Base-by-base conservation (phyloP, 2,113 vertebrate species). In the Chroicocephalus ridibundus region DNA sequence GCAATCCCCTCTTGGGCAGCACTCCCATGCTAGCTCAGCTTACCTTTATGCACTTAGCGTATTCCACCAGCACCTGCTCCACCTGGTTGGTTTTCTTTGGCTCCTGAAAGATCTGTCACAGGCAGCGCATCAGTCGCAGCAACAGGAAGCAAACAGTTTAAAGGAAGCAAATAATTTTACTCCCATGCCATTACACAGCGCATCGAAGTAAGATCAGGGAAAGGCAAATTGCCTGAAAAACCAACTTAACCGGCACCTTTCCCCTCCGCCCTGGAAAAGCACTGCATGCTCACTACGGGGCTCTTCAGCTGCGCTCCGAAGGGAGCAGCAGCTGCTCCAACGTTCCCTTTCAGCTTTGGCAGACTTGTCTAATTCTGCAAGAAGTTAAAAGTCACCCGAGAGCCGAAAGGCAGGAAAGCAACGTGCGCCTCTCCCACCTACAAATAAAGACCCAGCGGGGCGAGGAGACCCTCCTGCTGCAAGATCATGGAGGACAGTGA, bases 11-110 rank as follows among this genome's bases (percentile, higher is more conserved):
- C 58, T 66, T 65, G 4, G 82, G 74, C 84, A 91, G 65, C 7
- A 4, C 60, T 44, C 46, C 55, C 32, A 1, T 4, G 10, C 0
- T 61, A 44, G 57, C 42, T 29, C 42, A 31, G 46, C 98, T 97
- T 91, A 99, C 99, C 99, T 98, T 98, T 92, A 99, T 99, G 96
- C 99, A 99, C 80, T 97, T 98, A 76, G 99, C 98, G 54, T 99
- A 99, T 32, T 99, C 99, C 10, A 82, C 89, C 69, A 99, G 97
- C 96, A 99, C 99, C 93, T 99, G 99, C 87, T 99, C 99, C 68
- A 99, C 99, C 97, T 99, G 99, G 96, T 78, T 98, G 61, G 99
- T 98, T 94, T 98, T 99, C 97, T 98, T 99, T 6, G 99, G 99
- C 88, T 99, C 99, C 96, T 99, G 99, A 97, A 99, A 99, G 94